Conservation (phyloP, 1,140 invertebrate genomes). For the Sarcophaga bullata region DNA sequence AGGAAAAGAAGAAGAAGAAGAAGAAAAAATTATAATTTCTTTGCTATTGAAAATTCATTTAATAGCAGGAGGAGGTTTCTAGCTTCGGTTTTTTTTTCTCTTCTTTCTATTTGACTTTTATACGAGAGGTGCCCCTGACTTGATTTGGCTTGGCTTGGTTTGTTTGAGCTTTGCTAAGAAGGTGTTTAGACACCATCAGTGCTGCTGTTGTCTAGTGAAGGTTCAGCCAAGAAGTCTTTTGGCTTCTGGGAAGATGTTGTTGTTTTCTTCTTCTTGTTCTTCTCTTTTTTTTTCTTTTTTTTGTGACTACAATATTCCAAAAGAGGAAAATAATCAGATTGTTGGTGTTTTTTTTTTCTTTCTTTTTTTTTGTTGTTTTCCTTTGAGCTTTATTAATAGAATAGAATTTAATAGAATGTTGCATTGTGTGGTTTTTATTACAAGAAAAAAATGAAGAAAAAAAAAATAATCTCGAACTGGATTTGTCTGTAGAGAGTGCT, state of each 20-base stretch:
- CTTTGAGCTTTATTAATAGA: constrained; percentile 9
- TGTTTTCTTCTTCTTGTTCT: no score
- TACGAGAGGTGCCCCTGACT: no score
- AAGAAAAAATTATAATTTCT: constrained; percentile 34
- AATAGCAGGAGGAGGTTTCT: background rate
- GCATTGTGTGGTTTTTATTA: no score
- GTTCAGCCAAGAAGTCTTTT: background rate
- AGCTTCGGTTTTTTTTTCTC: background rate
- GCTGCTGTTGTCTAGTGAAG: background rate
- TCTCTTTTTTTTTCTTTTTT: no score
- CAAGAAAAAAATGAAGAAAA: no score
- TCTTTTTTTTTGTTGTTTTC: no score
- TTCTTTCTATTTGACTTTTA: background rate
- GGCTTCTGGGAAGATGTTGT: constrained; percentile 25
- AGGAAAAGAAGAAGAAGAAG: no score
- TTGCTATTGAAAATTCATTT: constrained; percentile 40
- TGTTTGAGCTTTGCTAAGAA: constrained; percentile 1
- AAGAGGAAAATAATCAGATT: constrained; percentile 1
- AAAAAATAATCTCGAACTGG: no score
- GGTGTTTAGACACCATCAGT: background rate
- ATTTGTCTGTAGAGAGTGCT: background rate
- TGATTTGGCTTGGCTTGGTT: background rate
- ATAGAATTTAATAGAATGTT: background rate
- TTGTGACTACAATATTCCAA: background rate
- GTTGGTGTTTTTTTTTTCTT: no score